Base-by-base conservation (phyloP, 1,140 invertebrate species). In the Nymphalis io region DNA sequence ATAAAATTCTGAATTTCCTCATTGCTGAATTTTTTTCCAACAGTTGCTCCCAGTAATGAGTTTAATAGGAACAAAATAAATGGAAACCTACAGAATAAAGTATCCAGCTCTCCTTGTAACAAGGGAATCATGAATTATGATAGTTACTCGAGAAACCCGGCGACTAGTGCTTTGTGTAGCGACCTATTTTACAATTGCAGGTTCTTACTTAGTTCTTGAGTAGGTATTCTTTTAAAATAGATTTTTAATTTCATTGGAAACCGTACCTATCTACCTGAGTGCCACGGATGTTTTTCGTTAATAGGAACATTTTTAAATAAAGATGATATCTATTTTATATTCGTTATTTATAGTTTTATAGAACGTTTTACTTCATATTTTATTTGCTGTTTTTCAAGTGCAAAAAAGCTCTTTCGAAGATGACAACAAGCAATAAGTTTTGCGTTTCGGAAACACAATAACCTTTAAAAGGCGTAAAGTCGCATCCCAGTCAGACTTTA, bases 391-490 rank as follows among this genome's bases (percentile, higher is more conserved):
- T 42, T 3, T 12, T 8, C 21, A 66, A 46, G 21, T n/a, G 51
- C 20, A 55, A 33, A 42, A 51, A 71, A 64, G 68, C 42, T 33
- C 51, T 63, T 66, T 60, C 27, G 51, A 42, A 66, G 21, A 66
- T 70, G 73, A 69, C 65, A 48, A 42, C 16, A 38, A 51, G 70
- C 72, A 83, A 79, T 85, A 80, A 82, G 74, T 81, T 82, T 78
- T 80, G 73, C 80, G 79, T 87, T 91, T 89, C 62, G 82, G 75
- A 79, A 88, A 90, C 82, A 91, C 87, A 91, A 91, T 90, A 89
- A 90, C 83, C 85, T 88, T 88, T 89, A 88, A 89, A 88, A 88
- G 81, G 86, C 87, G 83, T 89, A 89, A 91, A 89, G 78, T 79
- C 79, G 78, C 82, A 81, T 80, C 75, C 78, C 81, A 78, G 84